Evolutionary conservation across 1,140 invertebrate species (phyloP).

Genomic region (Philotrypesis tridentata): DNA sequence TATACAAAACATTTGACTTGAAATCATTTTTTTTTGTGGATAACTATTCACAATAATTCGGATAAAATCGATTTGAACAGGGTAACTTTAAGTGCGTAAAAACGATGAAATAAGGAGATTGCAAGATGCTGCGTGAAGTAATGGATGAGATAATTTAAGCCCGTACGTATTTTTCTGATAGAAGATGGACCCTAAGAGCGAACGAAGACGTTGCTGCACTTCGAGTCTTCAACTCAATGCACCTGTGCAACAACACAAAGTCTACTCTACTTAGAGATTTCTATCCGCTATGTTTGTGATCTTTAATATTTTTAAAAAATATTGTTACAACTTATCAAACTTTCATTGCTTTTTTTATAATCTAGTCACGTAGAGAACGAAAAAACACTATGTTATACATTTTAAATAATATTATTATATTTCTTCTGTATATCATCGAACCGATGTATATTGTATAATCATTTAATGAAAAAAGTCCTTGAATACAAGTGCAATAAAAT

Average conservation of each 20-base stretch:
- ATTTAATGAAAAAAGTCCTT: slow-evolving; percentile 46
- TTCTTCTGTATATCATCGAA: slow-evolving; percentile 61
- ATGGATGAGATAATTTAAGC: not conserved
- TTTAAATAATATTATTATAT: slow-evolving; percentile 67
- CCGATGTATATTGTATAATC: slow-evolving; percentile 53
- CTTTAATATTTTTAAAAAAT: slow-evolving; percentile 58
- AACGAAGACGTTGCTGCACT: not conserved
- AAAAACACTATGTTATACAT: slow-evolving; percentile 65
- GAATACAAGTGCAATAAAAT: slow-evolving; percentile 48
- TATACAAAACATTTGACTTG: not conserved
- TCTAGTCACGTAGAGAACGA: slow-evolving; percentile 67
- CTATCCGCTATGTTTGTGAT: slow-evolving; percentile 64
- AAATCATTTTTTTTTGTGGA: not conserved
- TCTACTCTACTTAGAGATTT: slow-evolving; percentile 42
- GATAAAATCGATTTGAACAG: slow-evolving; percentile 1
- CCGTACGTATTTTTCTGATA: slow-evolving; percentile 23
- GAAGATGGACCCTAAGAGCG: not conserved
- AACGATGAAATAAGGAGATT: not conserved
- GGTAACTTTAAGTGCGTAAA: not conserved
- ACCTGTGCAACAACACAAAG: slow-evolving; percentile 6
- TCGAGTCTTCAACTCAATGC: not conserved
- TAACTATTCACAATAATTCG: not conserved
- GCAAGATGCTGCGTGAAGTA: not conserved
- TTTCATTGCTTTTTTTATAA: slow-evolving; percentile 68
- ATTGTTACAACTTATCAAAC: slow-evolving; percentile 56